Conservation (phyloP, 2,888 invertebrate species). For the Alsophila aescularia region DNA sequence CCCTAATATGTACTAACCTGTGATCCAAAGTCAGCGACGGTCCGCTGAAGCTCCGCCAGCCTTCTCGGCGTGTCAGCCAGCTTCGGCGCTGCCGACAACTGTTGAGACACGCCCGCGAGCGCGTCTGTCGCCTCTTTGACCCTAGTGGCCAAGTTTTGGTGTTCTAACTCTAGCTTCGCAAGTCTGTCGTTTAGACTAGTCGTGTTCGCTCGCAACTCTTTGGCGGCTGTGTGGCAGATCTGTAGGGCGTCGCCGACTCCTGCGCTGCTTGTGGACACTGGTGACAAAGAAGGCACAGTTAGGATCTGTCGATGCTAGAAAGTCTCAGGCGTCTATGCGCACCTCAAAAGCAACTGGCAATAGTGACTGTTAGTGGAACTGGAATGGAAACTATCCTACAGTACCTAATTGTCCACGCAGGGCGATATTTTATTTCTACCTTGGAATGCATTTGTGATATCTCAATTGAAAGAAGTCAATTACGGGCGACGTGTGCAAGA, state of each 20-base stretch:
- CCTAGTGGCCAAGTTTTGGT: conserved; percentile 67
- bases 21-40: conserved; percentile 85
- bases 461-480: too few species aligned
- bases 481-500: too few species aligned
- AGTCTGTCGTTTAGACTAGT: conserved; percentile 85
- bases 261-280: conserved; percentile 88
- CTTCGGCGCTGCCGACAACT: conserved; percentile 84
- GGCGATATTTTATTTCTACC: too few species aligned
- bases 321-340: too few species aligned
- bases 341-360: too few species aligned
- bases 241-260: conserved; percentile 89
- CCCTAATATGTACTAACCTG: conserved; percentile 64
- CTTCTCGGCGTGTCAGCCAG: conserved; percentile 84
- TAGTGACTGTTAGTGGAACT: too few species aligned
- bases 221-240: conserved; percentile 88
- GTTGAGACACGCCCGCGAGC: conserved; percentile 82
- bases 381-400: too few species aligned
- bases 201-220: conserved; percentile 87
- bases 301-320: neutral
- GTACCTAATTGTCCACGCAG: too few species aligned
- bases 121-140: conserved; percentile 75
- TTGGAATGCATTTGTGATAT: too few species aligned
- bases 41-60: conserved; percentile 80
- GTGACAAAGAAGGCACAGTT: conserved; percentile 25
- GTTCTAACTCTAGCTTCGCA: conserved; percentile 81